A percentile compares a stretch with the other conserved stretches of the same genome.
Evolutionary conservation across 2,113 vertebrate genomes (phyloP).

Genomic region (Pan troglodytes): NHGRI_mPanTro3-v2.1_pri NC_072409.2:97294501-97295000

Average conservation of each 20-base stretch:
- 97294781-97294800: neutral
- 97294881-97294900: neutral
- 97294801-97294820: conserved; percentile 19
- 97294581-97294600: neutral
- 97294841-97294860: neutral
- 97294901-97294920: neutral
- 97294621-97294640: neutral
- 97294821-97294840: neutral
- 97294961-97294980: neutral
- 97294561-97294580: conserved; percentile 9
- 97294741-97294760: neutral
- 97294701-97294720: neutral
- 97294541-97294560: neutral
- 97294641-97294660: neutral
- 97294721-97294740: neutral
- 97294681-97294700: neutral
- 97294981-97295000: neutral
- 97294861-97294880: neutral
- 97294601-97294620: neutral
- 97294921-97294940: neutral
- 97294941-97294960: neutral
- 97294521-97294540: neutral
- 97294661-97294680: neutral
- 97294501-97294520: conserved; percentile 3
- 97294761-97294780: neutral